Percentiles rank a stretch among this genome's conserved stretches.
Evolutionary conservation across 1,140 invertebrate species (phyloP).

Genomic region (Geopemphigus sp.): DNA sequence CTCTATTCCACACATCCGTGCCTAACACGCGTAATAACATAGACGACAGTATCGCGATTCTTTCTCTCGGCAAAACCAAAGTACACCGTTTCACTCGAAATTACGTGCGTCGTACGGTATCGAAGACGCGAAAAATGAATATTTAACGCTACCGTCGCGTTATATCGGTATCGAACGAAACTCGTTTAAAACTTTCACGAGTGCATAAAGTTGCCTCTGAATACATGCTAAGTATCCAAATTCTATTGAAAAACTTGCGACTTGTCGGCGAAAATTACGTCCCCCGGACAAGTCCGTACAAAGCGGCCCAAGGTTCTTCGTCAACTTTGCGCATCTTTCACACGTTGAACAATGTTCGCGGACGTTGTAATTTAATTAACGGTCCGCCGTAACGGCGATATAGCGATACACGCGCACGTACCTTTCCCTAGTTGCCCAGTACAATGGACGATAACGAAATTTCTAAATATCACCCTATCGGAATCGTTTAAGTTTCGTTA

Average conservation of each 20-base stretch:
- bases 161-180: constrained; percentile 20
- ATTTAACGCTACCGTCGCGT: neutral
- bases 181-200: constrained; percentile 13
- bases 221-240: constrained; percentile 7
- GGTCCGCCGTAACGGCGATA: constrained; percentile 13
- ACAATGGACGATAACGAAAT: no score
- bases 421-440: no score
- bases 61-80: no score
- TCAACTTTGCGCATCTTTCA: constrained; percentile 32
- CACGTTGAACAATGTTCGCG: neutral
- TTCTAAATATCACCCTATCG: no score
- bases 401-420: no score
- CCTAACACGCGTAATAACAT: no score
- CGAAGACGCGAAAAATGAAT: neutral
- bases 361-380: constrained; percentile 25
- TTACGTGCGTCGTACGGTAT: no score
- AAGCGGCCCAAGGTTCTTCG: constrained; percentile 31
- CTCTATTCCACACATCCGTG: no score
- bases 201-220: neutral
- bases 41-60: no score
- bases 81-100: no score
- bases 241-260: constrained; percentile 29
- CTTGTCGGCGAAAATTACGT: neutral
- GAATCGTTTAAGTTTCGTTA: no score
- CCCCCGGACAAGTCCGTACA: neutral